phyloP scores from a whole-genome alignment of 1,140 invertebrate species.

The Periplaneta americana region DNA sequence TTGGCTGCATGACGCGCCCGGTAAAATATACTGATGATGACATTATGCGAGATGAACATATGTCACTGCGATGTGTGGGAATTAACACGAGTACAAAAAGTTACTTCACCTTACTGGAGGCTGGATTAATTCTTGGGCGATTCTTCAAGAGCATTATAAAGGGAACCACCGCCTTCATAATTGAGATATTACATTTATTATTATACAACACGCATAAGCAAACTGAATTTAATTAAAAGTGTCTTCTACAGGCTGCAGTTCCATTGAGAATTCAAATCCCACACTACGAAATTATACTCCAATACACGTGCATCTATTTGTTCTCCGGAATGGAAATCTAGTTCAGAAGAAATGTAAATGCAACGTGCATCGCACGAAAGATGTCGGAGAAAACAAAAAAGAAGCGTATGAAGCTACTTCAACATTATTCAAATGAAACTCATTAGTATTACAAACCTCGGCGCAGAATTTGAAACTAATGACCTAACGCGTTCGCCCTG shows the following conservation, averaged over 20 bases:
- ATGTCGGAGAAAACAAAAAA: neutral
- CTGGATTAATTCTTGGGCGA: neutral
- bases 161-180: neutral
- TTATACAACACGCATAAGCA: neutral
- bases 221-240: neutral
- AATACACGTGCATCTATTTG: neutral
- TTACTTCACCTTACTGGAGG: too few species aligned
- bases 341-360: neutral
- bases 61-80: neutral
- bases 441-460: neutral
- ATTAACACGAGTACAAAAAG: neutral
- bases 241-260: neutral
- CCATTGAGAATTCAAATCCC: neutral
- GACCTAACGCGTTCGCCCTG: neutral
- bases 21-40: neutral
- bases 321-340: neutral
- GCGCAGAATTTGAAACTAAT: neutral
- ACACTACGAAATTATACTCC: neutral
- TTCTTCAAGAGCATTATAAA: neutral
- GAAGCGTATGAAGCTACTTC: neutral
- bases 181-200: neutral
- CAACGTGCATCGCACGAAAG: neutral
- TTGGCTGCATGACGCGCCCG: neutral
- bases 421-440: neutral
- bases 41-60: neutral